Conservation (phyloP, 2,113 vertebrate species). For the Hemiscyllium ocellatum region DNA sequence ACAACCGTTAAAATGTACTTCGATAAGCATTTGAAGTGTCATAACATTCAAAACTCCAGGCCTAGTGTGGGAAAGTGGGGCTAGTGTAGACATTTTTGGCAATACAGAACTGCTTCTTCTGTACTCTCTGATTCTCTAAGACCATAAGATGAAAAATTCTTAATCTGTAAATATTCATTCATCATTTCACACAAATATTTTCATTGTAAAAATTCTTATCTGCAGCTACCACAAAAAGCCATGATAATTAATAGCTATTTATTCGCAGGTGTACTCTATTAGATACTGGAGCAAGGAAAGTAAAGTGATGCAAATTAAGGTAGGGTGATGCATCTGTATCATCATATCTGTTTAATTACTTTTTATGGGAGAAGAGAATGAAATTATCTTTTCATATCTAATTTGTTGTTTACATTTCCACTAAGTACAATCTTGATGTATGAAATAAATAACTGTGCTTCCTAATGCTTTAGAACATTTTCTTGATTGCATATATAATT, state of each 20-base stretch:
- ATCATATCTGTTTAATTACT: background rate
- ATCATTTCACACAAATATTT: background rate
- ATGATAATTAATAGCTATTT: slow-evolving; percentile 5
- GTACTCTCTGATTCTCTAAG: too few relatives aligned
- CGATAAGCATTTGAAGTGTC: too few relatives aligned
- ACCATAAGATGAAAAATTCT: background rate
- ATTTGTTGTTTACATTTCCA: background rate
- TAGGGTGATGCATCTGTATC: background rate
- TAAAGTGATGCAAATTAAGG: background rate
- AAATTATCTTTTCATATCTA: background rate
- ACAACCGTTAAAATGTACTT: too few relatives aligned
- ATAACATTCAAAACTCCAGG: too few relatives aligned
- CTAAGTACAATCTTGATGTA: background rate
- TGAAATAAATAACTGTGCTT: background rate
- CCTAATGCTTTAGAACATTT: background rate
- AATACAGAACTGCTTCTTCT: too few relatives aligned
- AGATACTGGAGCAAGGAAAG: background rate
- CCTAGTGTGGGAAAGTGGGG: too few relatives aligned
- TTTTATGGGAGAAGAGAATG: background rate
- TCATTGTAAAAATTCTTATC: background rate
- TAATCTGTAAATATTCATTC: background rate
- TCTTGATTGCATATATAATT: background rate
- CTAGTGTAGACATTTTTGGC: too few relatives aligned
- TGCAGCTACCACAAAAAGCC: background rate
- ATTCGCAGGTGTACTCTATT: background rate